Percentiles rank a stretch among this genome's conserved stretches.
phyloP scores from a whole-genome alignment of 2,797 vertebrate species.

The Smutsia gigantea region DNA sequence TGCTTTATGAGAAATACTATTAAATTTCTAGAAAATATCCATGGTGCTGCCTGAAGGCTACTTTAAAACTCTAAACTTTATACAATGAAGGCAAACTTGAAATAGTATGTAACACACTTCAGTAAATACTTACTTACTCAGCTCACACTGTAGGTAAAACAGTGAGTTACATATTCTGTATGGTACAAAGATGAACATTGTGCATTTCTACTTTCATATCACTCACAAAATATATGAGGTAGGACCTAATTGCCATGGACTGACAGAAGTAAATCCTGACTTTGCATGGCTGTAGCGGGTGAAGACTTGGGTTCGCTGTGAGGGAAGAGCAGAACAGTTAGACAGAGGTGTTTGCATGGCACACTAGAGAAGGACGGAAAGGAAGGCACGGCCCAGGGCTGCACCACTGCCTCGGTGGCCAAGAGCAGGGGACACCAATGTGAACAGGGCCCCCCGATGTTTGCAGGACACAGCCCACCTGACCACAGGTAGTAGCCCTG shows the following conservation, averaged over 20 bases:
- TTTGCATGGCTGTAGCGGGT: not conserved
- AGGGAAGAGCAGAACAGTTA: not conserved
- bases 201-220: not conserved
- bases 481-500: not conserved
- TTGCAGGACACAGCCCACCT: not conserved
- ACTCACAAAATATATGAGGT: not conserved
- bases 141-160: not conserved
- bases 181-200: not conserved
- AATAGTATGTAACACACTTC: not conserved
- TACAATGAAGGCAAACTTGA: not conserved
- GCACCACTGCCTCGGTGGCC: not conserved
- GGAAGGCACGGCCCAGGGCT: not conserved
- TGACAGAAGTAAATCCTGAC: not conserved
- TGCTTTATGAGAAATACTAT: conserved; percentile 31
- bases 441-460: not conserved
- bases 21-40: conserved; percentile 33
- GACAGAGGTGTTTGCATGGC: not conserved
- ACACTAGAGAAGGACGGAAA: not conserved
- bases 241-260: not conserved
- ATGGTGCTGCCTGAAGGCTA: not conserved
- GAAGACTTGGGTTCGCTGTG: not conserved
- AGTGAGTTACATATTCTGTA: not conserved
- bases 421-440: fast-evolving
- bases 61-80: conserved; percentile 5
- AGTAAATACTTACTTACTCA: not conserved